Evolutionary conservation across 2,888 invertebrate species (phyloP).

Genomic region (Altica lythri): DNA sequence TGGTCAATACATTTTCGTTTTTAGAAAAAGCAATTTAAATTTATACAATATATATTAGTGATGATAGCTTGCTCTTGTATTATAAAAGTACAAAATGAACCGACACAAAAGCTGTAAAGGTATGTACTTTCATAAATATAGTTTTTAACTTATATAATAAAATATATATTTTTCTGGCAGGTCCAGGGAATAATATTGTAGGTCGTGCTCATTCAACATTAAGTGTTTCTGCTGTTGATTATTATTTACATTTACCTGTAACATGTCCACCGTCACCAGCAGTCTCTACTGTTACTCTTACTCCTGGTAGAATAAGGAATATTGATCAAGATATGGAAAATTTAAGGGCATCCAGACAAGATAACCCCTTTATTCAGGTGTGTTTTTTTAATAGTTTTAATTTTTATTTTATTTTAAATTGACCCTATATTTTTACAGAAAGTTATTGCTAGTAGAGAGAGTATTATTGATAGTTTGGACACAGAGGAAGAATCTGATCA

Average conservation of each 20-base stretch:
- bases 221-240: slow-evolving; percentile 55
- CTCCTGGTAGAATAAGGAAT: slow-evolving; percentile 75
- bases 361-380: slow-evolving; percentile 83
- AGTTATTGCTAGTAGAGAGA: slow-evolving; percentile 80
- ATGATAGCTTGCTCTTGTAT: slow-evolving; percentile 14
- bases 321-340: slow-evolving; percentile 87
- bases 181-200: slow-evolving; percentile 42
- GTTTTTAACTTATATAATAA: too few relatives aligned
- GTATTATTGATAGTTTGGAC: slow-evolving; percentile 69
- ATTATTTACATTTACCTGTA: slow-evolving; percentile 53
- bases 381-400: neutral
- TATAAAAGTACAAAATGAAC: slow-evolving; percentile 23
- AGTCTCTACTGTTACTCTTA: slow-evolving; percentile 69
- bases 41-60: slow-evolving; percentile 4
- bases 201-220: slow-evolving; percentile 54
- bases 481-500: slow-evolving; percentile 76
- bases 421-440: slow-evolving; percentile 61
- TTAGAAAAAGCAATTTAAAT: slow-evolving; percentile 10
- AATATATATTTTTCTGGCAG: slow-evolving; percentile 31
- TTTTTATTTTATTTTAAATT: too few relatives aligned
- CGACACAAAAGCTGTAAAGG: slow-evolving; percentile 31
- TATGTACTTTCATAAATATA: slow-evolving; percentile 2
- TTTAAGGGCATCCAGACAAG: slow-evolving; percentile 77
- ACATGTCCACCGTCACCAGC: slow-evolving; percentile 60
- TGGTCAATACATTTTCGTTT: slow-evolving; percentile 13